Conservation (phyloP, 2,888 invertebrate genomes). For the Hydrotaea diabolus region DNA sequence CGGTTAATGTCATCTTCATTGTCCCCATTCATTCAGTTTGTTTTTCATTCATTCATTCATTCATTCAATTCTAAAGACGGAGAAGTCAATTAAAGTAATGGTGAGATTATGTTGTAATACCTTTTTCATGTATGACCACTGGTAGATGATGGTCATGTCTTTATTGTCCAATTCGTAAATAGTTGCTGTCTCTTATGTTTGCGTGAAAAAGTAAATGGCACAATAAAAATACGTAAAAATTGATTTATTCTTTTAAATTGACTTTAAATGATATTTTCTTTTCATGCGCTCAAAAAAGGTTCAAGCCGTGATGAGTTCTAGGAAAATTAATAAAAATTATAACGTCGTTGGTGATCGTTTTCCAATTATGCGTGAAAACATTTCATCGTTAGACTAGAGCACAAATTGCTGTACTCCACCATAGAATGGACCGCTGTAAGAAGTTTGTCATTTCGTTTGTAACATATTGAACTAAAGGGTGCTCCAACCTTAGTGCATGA, state of each 20-base stretch:
- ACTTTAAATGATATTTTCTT: conserved; percentile 38
- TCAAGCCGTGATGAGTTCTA: background rate
- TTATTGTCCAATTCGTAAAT: conserved; percentile 5
- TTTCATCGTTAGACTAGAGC: no score
- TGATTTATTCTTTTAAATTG: conserved; percentile 31
- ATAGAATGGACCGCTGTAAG: no score
- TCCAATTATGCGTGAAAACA: conserved; percentile 27
- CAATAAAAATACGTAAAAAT: background rate
- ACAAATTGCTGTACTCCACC: no score
- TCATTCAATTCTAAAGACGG: background rate
- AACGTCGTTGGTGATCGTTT: conserved; percentile 42
- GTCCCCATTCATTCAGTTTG: background rate
- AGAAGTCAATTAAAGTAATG: conserved; percentile 30
- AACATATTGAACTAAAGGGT: no score
- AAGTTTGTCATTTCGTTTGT: no score
- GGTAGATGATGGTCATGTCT: background rate
- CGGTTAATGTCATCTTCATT: conserved; percentile 15
- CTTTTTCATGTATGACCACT: conserved; percentile 6
- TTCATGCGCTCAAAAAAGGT: background rate
- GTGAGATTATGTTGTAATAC: conserved; percentile 45
- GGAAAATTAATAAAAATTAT: conserved; percentile 19
- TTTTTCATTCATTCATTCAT: background rate
- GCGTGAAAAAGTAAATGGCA: conserved; percentile 8
- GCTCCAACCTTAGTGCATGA: no score
- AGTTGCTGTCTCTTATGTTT: conserved; percentile 8